phyloP scores from a whole-genome alignment of 2,888 invertebrate species.

The Lepidochrysops patricia region DNA sequence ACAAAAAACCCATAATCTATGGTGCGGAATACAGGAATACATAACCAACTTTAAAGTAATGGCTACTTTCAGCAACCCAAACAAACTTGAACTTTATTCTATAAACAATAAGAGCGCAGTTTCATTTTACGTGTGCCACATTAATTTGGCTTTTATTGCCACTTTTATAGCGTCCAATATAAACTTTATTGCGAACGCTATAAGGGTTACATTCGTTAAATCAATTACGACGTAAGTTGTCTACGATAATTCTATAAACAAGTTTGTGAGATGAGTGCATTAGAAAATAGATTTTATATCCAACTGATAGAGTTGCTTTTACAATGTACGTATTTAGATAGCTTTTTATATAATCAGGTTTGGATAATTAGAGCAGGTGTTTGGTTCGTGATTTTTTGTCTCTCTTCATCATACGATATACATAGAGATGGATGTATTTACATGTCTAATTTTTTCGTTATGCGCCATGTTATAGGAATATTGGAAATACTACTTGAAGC shows the following conservation, averaged over 20 bases:
- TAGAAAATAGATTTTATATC: background rate
- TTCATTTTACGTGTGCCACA: background rate
- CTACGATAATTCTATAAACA: background rate
- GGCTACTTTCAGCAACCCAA: background rate
- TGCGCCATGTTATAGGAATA: background rate
- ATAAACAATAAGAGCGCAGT: background rate
- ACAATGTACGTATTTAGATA: background rate
- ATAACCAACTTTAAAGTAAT: background rate
- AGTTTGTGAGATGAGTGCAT: background rate
- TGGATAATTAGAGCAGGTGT: slow-evolving; percentile 29
- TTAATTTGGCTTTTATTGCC: background rate
- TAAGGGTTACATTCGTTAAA: background rate
- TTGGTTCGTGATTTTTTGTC: slow-evolving; percentile 22
- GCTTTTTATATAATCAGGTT: slow-evolving; percentile 17
- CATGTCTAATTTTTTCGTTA: background rate
- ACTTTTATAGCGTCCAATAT: background rate
- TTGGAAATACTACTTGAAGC: background rate
- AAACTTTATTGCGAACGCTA: background rate
- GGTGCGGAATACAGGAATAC: background rate
- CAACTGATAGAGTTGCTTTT: background rate
- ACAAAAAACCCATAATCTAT: slow-evolving; percentile 10
- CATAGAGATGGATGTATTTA: slow-evolving; percentile 4
- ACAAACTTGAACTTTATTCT: background rate
- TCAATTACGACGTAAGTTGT: background rate
- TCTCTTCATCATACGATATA: slow-evolving; percentile 12